A percentile compares a stretch with the other conserved stretches of the same genome.
Evolutionary conservation across 92 coral and sea anemone genomes (phyloP).

Genomic region (Palythoa grandiflora): DNA sequence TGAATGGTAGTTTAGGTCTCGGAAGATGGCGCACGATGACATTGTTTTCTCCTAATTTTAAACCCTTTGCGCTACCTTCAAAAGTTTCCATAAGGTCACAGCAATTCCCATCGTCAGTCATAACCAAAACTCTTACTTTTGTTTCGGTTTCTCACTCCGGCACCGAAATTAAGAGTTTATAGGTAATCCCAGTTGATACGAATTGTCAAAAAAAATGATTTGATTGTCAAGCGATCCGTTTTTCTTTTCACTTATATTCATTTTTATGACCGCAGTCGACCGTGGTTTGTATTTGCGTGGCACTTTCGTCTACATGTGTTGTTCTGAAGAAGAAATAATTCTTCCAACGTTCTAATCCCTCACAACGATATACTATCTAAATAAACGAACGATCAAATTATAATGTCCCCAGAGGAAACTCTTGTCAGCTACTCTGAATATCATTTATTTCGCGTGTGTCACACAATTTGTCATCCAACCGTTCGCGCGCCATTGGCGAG

Average conservation of each 20-base stretch:
- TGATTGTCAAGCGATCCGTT: slow-evolving; percentile 1
- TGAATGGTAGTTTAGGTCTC: slow-evolving; percentile 63
- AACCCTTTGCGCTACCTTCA: slow-evolving; percentile 12
- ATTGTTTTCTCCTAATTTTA: slow-evolving; percentile 20
- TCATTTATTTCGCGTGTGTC: slow-evolving; percentile 30
- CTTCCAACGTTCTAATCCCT: slow-evolving; percentile 34
- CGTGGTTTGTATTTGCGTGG: background rate
- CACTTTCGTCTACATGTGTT: slow-evolving; percentile 13
- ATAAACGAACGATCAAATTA: slow-evolving; percentile 5
- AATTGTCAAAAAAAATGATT: background rate
- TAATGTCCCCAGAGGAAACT: slow-evolving; percentile 40
- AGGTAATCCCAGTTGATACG: background rate
- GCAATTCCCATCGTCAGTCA: slow-evolving; percentile 12
- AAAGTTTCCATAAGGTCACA: background rate
- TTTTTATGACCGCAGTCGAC: background rate
- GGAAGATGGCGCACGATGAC: slow-evolving; percentile 49
- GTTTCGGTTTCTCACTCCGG: slow-evolving; percentile 6
- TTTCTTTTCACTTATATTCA: background rate
- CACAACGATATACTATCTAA: background rate
- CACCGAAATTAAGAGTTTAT: slow-evolving; percentile 36
- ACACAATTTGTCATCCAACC: slow-evolving; percentile 22
- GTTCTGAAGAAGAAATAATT: slow-evolving; percentile 1
- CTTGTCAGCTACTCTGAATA: slow-evolving; percentile 22
- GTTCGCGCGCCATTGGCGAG: slow-evolving; percentile 42
- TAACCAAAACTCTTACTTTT: slow-evolving; percentile 25